Percentiles rank a stretch among this genome's conserved stretches.
phyloP scores from a whole-genome alignment of 2,113 vertebrate genomes.

The Vimba vimba region DNA sequence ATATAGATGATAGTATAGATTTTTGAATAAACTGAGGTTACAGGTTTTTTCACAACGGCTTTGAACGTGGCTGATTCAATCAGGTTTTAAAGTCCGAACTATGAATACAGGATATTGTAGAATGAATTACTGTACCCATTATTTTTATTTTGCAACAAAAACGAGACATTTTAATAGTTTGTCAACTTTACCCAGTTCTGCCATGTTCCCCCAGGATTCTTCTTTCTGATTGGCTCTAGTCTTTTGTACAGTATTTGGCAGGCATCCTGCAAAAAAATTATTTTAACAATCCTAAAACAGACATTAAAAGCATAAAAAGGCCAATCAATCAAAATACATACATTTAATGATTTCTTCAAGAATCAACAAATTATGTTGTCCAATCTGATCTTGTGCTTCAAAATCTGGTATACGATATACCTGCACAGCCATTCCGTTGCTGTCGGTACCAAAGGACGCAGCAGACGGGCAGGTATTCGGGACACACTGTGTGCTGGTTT shows the following conservation, averaged over 20 bases:
- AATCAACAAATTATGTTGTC: neutral
- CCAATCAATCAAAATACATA: neutral
- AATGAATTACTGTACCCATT: neutral
- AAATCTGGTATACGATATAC: constrained; percentile 61
- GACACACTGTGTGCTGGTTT: constrained; percentile 83
- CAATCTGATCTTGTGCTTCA: neutral
- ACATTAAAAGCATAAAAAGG: neutral
- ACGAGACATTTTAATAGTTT: neutral
- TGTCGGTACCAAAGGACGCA: constrained; percentile 84
- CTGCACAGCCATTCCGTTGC: constrained; percentile 90
- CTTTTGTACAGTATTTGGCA: constrained; percentile 85
- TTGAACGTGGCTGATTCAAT: neutral
- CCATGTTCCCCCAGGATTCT: constrained; percentile 84
- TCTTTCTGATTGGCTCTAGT: constrained; percentile 82
- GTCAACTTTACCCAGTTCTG: constrained; percentile 82
- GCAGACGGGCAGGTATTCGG: constrained; percentile 82
- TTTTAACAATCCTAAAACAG: neutral
- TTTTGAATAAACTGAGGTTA: no score
- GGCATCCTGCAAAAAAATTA: constrained; percentile 75
- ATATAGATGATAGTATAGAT: no score
- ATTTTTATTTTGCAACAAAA: neutral
- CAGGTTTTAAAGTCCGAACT: no score
- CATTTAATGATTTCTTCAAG: neutral
- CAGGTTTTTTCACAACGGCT: no score
- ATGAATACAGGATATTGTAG: neutral